Base-by-base conservation (phyloP, 1,140 invertebrate genomes). In the Leptinotarsa texana region DNA sequence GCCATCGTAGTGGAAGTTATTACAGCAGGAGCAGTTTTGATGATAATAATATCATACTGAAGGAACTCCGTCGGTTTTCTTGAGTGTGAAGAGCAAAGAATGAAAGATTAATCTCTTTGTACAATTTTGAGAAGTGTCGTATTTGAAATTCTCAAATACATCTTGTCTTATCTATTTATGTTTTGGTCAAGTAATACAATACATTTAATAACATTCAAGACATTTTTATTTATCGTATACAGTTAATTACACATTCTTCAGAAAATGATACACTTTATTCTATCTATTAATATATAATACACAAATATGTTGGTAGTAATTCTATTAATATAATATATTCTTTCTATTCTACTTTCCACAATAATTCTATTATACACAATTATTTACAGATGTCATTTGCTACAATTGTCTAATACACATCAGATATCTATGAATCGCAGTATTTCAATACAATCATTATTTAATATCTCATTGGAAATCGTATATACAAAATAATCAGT, bases 331-430 rank as follows among this genome's bases (percentile, higher is more conserved):
- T 47, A 68, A 18, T 17, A 18, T 57, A 18, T 57, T 18, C 17
- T 33, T 47, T 42, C 66, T 68, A 68, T n/a, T 18, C 33, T 68
- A 68, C n/a, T n/a, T 47, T 21, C 42, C 66, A 68, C 66, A 66
- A 66, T 24, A 47, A 18, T 68, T 68, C 42, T 18, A 24, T 42
- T 68, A 68, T 68, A 68, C 66, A 68, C 66, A 68, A 42, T 42
- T 68, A 68, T 68, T 49, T 68, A 68, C 66, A 68, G 8, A 47
- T 57, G 15, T 57, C 4, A 57, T 42, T 42, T 42, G 8, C 33
- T 42, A 42, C 33, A 42, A 42, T 57, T 57, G 15, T 57, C 51
- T 57, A 57, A 57, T 57, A 15, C 51, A 57, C 3, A 4, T 57
- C 51, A 15, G 15, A 17, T n/a, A 57, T 13, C 51, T 15, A 18